Base-by-base conservation (phyloP, 2,888 invertebrate species). In the Synergus gifuensis region DNA sequence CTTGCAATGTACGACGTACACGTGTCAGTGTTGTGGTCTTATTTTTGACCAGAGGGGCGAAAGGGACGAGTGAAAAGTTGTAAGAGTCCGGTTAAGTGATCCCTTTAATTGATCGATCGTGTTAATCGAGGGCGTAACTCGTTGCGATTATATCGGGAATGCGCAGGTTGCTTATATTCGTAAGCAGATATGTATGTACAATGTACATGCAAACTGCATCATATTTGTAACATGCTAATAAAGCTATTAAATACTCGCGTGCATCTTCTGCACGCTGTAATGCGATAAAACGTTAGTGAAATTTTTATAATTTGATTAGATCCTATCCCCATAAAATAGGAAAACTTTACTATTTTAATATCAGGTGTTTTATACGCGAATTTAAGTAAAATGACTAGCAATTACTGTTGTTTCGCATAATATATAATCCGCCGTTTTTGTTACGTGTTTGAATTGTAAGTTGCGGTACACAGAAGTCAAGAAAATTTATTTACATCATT, bases 71-170 rank as follows among this genome's bases (percentile, higher is more conserved):
- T 8, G n/a, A 44, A 58, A 66, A 49, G 40, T 54, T n/a, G 66
- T 54, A 58, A 44, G 18, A 78, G 67, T 44, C 54, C 60, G 16
- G 18, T 69, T 62, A 69, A 58, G 64, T 78, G 46, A 80, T 77
- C 78, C 80, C 64, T 80, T 81, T 83, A 83, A 83, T 83, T 83
- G 81, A 83, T 83, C 81, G 80, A 83, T 81, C 81, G 79, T 76
- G 81, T 81, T 81, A 81, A 81, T 83, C 81, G 80, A n/a, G 79
- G 79, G 69, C 78, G 79, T 81, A 76, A 77, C 76, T 63, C 77
- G 63, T 64, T 62, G 42, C 62, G 67, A 77, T 80, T 76, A 77
- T 58, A 76, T 54, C 40, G 63, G 62, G 76, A 67, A 77, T 60
- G 62, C 16, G 76, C 79, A 58, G 62, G 73, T 77, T 66, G 67